These are phyloP conservation scores for Ibycter americanus DNA, from an alignment of 2,797 vertebrate species.

Conservation along the genomic window DNA sequence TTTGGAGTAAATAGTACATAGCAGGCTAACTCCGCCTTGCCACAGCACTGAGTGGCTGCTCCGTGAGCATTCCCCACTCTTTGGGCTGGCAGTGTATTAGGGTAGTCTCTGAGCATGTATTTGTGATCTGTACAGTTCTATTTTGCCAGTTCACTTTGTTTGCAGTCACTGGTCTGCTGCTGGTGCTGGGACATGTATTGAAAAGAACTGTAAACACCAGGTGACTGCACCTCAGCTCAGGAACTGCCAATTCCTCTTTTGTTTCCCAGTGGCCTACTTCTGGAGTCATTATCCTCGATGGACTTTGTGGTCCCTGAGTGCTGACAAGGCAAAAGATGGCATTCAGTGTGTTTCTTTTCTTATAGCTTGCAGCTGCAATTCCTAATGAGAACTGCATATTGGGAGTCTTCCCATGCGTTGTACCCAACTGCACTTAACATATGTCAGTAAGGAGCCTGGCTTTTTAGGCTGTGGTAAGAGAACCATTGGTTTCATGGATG, in stretches of 20 bases:
- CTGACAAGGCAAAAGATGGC: neutral
- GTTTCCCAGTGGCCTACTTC: neutral
- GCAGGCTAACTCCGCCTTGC: neutral
- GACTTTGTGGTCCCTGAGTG: neutral
- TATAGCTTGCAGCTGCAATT: neutral
- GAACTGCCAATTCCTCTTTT: neutral
- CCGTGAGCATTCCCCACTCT: neutral
- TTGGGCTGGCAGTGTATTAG: neutral
- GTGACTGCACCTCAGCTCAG: neutral
- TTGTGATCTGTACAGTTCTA: neutral
- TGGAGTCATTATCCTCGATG: neutral
- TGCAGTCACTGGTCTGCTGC: neutral
- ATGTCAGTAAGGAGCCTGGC: neutral
- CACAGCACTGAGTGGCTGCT: neutral
- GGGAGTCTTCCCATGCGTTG: accelerated
- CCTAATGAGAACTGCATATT: accelerated
- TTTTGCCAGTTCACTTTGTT: neutral
- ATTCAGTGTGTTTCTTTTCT: neutral
- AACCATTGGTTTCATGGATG: neutral
- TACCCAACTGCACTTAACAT: neutral
- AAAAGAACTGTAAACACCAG: neutral
- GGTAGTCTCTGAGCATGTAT: neutral
- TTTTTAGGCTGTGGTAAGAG: neutral
- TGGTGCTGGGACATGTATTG: neutral
- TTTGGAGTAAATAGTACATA: neutral